phyloP scores from a whole-genome alignment of 2,888 invertebrate species.

The Elegia similella region DNA sequence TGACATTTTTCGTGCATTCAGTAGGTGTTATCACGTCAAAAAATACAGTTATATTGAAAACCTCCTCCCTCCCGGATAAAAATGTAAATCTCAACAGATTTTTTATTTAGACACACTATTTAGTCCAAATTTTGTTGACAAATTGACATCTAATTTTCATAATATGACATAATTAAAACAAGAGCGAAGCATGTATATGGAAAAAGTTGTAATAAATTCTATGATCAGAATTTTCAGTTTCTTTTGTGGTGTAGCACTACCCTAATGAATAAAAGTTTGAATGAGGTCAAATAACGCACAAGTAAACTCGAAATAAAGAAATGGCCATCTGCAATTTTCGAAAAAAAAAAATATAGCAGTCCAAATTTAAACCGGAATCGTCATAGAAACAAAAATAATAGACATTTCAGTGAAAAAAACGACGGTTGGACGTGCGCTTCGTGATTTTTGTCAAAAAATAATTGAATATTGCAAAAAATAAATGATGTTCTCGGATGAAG shows the following conservation, averaged over 20 bases:
- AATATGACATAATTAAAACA: too few species aligned
- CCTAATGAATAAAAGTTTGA: neutral
- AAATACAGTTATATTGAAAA: too few species aligned
- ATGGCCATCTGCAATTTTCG: slow-evolving; percentile 1
- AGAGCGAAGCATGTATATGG: too few species aligned
- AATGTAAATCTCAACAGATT: too few species aligned
- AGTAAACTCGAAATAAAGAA: neutral
- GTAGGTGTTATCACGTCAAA: too few species aligned
- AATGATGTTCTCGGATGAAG: slow-evolving; percentile 77
- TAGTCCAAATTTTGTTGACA: too few species aligned
- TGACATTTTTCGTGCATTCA: too few species aligned
- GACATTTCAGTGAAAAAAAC: slow-evolving; percentile 52
- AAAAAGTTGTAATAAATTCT: too few species aligned
- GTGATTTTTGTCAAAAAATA: slow-evolving; percentile 65
- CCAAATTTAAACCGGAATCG: slow-evolving; percentile 48
- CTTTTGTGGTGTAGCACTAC: neutral
- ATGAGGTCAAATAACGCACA: neutral
- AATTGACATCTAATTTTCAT: too few species aligned
- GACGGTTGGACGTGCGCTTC: slow-evolving; percentile 54
- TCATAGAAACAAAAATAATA: slow-evolving; percentile 64
- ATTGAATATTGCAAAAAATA: slow-evolving; percentile 72
- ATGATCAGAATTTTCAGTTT: too few species aligned
- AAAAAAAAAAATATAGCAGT: slow-evolving; percentile 17
- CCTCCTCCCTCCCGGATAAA: too few species aligned
- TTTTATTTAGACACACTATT: too few species aligned